phyloP scores from a whole-genome alignment of 1,140 invertebrate species.

The Drosophila cardini region DNA sequence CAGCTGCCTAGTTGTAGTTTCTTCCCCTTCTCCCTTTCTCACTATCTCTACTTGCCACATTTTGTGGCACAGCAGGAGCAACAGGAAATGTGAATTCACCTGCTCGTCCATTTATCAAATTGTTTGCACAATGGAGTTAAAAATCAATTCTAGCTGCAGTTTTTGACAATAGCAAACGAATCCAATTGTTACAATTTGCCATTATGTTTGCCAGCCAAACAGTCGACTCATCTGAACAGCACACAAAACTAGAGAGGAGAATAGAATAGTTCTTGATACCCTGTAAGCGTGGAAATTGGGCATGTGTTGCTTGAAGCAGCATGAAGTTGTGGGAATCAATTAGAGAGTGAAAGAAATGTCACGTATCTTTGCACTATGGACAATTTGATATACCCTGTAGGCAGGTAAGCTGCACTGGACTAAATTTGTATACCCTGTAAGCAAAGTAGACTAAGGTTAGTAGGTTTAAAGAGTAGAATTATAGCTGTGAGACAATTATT shows the following conservation, averaged over 20 bases:
- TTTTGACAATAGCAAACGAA: constrained; percentile 31
- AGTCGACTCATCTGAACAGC: constrained; percentile 55
- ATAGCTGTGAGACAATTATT: background rate
- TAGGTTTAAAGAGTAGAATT: background rate
- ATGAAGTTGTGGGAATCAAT: constrained; percentile 5
- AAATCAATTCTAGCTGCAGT: constrained; percentile 54
- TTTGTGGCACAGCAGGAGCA: constrained; percentile 40
- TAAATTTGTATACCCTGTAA: constrained; percentile 5
- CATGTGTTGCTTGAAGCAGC: constrained; percentile 1
- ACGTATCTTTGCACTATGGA: background rate
- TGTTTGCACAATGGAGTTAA: constrained; percentile 38
- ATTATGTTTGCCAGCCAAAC: constrained; percentile 53
- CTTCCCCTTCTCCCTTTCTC: constrained; percentile 14
- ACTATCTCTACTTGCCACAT: constrained; percentile 24
- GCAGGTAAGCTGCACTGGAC: background rate
- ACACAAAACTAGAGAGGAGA: background rate
- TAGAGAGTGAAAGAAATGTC: background rate
- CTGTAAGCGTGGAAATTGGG: constrained; percentile 3
- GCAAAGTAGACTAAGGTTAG: no score
- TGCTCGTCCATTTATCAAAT: constrained; percentile 54
- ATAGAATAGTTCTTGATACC: constrained; percentile 6
- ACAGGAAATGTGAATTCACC: constrained; percentile 33
- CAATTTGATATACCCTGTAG: background rate
- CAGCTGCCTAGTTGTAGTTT: constrained; percentile 19
- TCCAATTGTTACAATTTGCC: constrained; percentile 54